Evolutionary conservation across 2,797 vertebrate genomes (phyloP).

Genomic region (Tapera naevia): DNA sequence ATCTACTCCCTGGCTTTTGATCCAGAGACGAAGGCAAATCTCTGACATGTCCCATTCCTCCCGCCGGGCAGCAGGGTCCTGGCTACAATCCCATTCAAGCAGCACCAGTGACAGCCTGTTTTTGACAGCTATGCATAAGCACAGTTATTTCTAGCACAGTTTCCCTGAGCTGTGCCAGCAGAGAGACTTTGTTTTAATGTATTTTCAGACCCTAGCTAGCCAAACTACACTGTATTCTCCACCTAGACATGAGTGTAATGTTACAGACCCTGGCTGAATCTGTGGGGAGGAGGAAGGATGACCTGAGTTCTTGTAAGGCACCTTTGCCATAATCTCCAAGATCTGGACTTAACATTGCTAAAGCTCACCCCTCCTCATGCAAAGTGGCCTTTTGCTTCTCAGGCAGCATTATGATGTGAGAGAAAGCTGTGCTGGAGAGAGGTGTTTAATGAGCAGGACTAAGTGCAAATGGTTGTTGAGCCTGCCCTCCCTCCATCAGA

Average conservation of each 20-base stretch:
- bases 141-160: slow-evolving; percentile 55
- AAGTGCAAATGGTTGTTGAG: fast-evolving
- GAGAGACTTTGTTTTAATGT: background rate
- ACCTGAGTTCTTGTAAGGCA: background rate
- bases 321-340: background rate
- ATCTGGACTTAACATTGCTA: background rate
- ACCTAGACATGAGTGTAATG: background rate
- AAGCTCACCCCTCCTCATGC: fast-evolving
- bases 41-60: background rate
- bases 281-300: background rate
- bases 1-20: background rate
- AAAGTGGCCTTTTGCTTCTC: background rate
- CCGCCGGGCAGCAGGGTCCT: background rate
- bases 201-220: slow-evolving; percentile 12
- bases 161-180: slow-evolving; percentile 45
- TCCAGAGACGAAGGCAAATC: background rate
- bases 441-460: background rate
- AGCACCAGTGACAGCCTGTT: slow-evolving; percentile 14
- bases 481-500: background rate
- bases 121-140: slow-evolving; percentile 46
- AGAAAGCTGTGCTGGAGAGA: background rate
- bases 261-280: background rate
- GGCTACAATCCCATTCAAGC: slow-evolving; percentile 15
- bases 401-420: fast-evolving
- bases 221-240: background rate